Base-by-base conservation (phyloP, 2,797 vertebrate species). In the Benthosema pterotum region DNA sequence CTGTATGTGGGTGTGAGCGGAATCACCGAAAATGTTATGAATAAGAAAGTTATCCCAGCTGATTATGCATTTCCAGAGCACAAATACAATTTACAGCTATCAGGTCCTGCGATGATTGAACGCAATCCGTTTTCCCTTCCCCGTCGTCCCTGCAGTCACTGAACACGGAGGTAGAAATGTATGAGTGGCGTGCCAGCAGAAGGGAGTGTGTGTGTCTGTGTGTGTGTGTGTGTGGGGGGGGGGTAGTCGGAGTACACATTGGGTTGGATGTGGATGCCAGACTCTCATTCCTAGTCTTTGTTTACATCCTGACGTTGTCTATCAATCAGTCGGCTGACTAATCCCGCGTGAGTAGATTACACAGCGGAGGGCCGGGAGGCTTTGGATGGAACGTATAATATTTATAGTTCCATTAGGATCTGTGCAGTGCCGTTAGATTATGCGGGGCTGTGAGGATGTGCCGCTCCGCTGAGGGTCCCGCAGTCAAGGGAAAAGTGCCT, bases 31-130 rank as follows among this genome's bases (percentile, higher is more conserved):
- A 84, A 86, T 81, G 87, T 88, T 87, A 87, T 83, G 82, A 87
- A 85, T 82, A 87, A 82, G 74, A 83, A 87, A 80, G 79, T 63
- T 13, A 70, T 80, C 66, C 65, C 78, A 71, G 82, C 87, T 87
- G 85, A 90, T 89, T 89, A 83, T 89, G 82, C 80, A 70, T 85
- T 87, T 88, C 83, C 64, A 5, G 71, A 13, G 43, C 57, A 46
- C 60, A 19, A 84, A 88, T 85, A 84, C 84, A 87, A 85, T 89
- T 88, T 84, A 82, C 87, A 85, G 82, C 83, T 80, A 85, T 86
- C 81, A 75, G 75, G 77, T 75, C 80, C 79, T 81, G 75, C 73
- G 82, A 78, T 87, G 87, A 89, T 87, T 88, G 83, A 85, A 86
- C 62, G 76, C 79, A 57, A 69, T 82, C 74, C 81, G 80, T 84